These are phyloP conservation scores for Herminia tarsipennalis DNA, from an alignment of 2,888 invertebrate species.

Conservation along the genomic window DNA sequence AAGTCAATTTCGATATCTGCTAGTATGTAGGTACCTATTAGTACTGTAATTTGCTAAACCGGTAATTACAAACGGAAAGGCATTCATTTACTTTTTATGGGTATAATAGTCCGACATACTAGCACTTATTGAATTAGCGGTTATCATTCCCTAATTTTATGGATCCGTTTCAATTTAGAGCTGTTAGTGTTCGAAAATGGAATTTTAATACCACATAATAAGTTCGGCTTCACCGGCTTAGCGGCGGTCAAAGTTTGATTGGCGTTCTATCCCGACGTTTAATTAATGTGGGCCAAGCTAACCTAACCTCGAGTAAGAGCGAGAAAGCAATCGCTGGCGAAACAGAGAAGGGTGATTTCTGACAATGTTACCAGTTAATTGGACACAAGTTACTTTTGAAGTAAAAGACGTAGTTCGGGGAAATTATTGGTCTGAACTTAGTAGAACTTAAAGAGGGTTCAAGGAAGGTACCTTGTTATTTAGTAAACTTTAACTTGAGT, in stretches of 20 bases:
- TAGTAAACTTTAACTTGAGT: slow-evolving; percentile 49
- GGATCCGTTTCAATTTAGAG: slow-evolving; percentile 72
- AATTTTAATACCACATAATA: slow-evolving; percentile 84
- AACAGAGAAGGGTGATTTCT: slow-evolving; percentile 61
- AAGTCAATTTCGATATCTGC: slow-evolving; percentile 48
- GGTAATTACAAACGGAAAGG: slow-evolving; percentile 44
- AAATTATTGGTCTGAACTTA: slow-evolving; percentile 65
- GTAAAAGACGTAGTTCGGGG: slow-evolving; percentile 63
- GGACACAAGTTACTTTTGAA: slow-evolving; percentile 68
- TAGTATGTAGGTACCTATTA: slow-evolving; percentile 41
- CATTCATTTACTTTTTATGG: slow-evolving; percentile 36
- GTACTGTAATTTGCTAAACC: slow-evolving; percentile 49
- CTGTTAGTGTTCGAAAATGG: slow-evolving; percentile 71
- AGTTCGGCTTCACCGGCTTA: slow-evolving; percentile 81
- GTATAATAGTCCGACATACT: slow-evolving; percentile 35
- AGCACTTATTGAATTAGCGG: slow-evolving; percentile 57
- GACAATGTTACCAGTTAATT: slow-evolving; percentile 77
- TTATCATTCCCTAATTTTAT: slow-evolving; percentile 57
- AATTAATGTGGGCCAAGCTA: slow-evolving; percentile 79
- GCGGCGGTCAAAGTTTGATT: slow-evolving; percentile 83
- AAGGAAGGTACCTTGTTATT: slow-evolving; percentile 52
- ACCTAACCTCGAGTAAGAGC: slow-evolving; percentile 63
- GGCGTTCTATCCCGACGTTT: slow-evolving; percentile 80
- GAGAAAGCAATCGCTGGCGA: slow-evolving; percentile 48
- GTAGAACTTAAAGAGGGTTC: slow-evolving; percentile 55